These are phyloP conservation scores for Pseudochromis fuscus DNA, from an alignment of 2,797 vertebrate genomes.

Conservation along the genomic window DNA sequence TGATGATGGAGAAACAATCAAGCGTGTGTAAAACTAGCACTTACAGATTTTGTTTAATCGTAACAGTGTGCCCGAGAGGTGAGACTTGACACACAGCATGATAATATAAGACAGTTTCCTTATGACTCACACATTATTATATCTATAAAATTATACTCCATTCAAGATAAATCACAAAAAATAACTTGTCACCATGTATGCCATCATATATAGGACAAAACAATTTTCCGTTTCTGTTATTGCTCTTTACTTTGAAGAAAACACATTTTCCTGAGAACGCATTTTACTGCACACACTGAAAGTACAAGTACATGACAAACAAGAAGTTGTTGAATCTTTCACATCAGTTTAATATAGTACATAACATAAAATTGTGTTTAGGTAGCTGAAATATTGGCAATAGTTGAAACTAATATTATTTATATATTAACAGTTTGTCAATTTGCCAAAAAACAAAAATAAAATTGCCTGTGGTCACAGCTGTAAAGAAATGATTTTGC, in stretches of 20 bases:
- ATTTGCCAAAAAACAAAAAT: neutral
- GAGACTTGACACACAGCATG: neutral
- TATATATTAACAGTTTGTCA: neutral
- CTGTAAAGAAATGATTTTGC: neutral
- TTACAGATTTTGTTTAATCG: slow-evolving; percentile 47
- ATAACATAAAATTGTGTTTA: neutral
- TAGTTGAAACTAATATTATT: too few species aligned
- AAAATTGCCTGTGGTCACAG: neutral
- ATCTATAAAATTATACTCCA: neutral
- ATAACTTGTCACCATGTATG: too few species aligned
- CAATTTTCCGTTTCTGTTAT: too few species aligned
- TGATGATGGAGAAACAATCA: slow-evolving; percentile 41
- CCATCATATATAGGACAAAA: too few species aligned
- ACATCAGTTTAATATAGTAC: neutral
- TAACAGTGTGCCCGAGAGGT: slow-evolving; percentile 41
- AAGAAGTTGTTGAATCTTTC: neutral
- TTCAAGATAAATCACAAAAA: neutral
- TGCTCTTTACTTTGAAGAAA: neutral
- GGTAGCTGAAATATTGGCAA: neutral
- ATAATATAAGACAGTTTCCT: slow-evolving; percentile 20
- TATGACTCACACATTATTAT: too few species aligned
- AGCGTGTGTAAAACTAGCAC: slow-evolving; percentile 13
- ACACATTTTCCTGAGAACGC: neutral
- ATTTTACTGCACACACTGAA: neutral
- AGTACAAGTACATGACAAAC: neutral